Conservation (phyloP, 2,888 invertebrate genomes). For the Rotaria magnacalcarata region DNA sequence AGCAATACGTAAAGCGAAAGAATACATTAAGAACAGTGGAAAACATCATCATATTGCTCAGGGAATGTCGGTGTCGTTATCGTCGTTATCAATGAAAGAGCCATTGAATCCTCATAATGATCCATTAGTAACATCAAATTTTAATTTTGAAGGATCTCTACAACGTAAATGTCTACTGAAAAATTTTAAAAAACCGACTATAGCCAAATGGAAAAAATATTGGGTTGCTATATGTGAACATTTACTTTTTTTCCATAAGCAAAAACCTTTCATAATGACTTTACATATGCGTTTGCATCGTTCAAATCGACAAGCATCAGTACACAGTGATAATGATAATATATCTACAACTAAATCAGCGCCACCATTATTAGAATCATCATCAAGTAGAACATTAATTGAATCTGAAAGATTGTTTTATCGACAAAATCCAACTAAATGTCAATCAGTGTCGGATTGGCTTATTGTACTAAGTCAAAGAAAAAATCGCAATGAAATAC, state of each 20-base stretch:
- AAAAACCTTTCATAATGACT: conserved; percentile 33
- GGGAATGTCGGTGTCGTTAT: neutral
- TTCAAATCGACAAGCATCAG: neutral
- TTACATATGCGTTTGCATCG: neutral
- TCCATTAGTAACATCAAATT: conserved; percentile 5
- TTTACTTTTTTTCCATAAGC: conserved; percentile 36
- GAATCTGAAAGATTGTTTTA: conserved; percentile 27
- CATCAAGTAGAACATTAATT: neutral
- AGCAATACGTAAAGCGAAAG: conserved; percentile 33
- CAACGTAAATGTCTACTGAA: conserved; percentile 44
- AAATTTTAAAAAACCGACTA: conserved; percentile 42
- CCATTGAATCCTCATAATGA: conserved; percentile 32
- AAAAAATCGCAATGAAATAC: conserved; percentile 32
- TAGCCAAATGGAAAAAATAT: conserved; percentile 45
- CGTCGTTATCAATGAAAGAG: conserved; percentile 28
- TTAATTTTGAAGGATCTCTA: conserved; percentile 38
- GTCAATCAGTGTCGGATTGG: conserved; percentile 45
- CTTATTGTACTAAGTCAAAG: conserved; percentile 41
- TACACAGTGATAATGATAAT: neutral
- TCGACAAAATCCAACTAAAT: conserved; percentile 45
- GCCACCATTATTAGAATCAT: neutral
- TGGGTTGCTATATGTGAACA: conserved; percentile 41
- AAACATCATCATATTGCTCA: conserved; percentile 7
- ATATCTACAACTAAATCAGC: neutral
- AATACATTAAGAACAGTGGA: neutral